Evolutionary conservation across 2,113 vertebrate species (phyloP).

Genomic region (Uria lomvia): DNA sequence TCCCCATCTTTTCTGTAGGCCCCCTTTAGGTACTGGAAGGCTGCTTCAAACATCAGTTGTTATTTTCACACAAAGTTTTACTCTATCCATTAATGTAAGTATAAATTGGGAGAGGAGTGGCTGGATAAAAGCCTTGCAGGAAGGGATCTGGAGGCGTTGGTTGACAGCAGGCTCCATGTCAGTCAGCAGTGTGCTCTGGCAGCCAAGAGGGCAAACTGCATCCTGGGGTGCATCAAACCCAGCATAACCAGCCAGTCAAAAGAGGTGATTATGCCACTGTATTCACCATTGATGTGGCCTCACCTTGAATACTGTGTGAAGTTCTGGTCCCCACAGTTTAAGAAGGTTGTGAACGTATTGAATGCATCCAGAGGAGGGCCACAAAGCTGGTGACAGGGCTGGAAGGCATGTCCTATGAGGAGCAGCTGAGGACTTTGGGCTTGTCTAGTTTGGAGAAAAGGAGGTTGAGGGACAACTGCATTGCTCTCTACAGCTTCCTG

Average conservation of each 20-base stretch:
- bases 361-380: neutral
- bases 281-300: rapidly evolving
- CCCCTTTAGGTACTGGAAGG: too few species aligned
- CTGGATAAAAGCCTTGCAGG: neutral
- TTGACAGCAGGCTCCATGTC: rapidly evolving
- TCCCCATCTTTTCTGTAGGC: too few species aligned
- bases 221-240: neutral
- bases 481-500: neutral
- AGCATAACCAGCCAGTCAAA: rapidly evolving
- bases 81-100: neutral
- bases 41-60: neutral
- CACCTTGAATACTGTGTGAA: too few species aligned
- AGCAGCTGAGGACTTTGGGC: neutral
- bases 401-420: neutral
- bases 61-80: neutral
- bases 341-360: neutral
- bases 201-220: neutral
- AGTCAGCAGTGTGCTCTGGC: neutral
- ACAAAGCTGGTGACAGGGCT: neutral
- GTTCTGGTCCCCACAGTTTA: neutral
- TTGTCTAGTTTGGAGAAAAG: neutral
- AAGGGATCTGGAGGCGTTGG: neutral
- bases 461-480: neutral
- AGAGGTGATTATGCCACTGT: neutral
- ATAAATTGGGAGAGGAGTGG: neutral